Evolutionary conservation across 2,797 vertebrate species (phyloP), one percentile per base, ranked within the genome.

Genomic region (Coregonus ussuriensis): DNA sequence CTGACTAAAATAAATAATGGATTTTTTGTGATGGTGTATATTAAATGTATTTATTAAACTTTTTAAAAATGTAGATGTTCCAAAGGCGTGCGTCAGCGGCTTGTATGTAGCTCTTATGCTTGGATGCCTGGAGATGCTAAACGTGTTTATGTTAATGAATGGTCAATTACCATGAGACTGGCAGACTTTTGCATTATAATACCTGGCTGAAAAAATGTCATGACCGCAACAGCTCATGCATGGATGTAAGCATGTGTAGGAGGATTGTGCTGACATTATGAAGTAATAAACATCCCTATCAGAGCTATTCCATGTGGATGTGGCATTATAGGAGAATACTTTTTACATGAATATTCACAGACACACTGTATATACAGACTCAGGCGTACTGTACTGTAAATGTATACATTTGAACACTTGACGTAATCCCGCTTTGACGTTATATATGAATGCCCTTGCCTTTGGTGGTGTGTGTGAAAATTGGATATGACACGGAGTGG

Each of bases 291-390:
- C 11, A 6, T 29, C 11, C 65, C 11, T 85, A 90, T 91, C 89
- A 83, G 86, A 85, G 84, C 88, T 73, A 75, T 81, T 91, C 79
- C 80, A 77, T 80, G 67, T 72, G 67, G 15, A 79, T 81, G 75
- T 81, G 78, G 81, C 79, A 86, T 83, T 81, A 87, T 76, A 74
- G 65, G 74, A 85, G 63, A 31, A 29, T 78, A 78, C 68, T 86
- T 87, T 88, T 75, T 83, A 80, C 72, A 83, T 86, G 87, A 81
- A 54, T 85, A 81, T 86, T 84, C 81, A 78, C 29, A 59, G 51
- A 11, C 1, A 11, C 77, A 81, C 82, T 76, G 78, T 84, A 81
- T 85, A 81, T 76, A 77, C 77, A 79, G 85, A 81, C 77, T 75
- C 1, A 18, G 77, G 80, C 65, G 72, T 76, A 72, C 78, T 2